Percentiles rank a stretch among this genome's conserved stretches.
Conservation (phyloP, 2,888 invertebrate species). For the Oscheius onirici region DNA sequence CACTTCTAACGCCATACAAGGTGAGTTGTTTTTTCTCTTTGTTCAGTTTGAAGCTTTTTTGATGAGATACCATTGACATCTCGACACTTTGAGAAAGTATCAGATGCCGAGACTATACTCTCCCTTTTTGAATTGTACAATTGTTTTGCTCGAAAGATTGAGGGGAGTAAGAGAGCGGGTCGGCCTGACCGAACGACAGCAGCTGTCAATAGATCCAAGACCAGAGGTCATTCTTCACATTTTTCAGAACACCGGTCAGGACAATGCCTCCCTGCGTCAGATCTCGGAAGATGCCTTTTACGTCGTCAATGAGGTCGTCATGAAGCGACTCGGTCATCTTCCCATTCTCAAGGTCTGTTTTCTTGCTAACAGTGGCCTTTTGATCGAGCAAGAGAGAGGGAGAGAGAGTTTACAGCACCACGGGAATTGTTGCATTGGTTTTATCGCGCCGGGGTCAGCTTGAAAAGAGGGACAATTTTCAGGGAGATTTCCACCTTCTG, state of each 20-base stretch:
- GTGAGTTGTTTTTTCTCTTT: conserved; percentile 27
- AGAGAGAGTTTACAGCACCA: neutral
- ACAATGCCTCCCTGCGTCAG: conserved; percentile 63
- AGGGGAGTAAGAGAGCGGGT: neutral
- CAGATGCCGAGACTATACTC: neutral
- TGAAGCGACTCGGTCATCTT: conserved; percentile 73
- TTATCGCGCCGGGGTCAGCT: neutral
- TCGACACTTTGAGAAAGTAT: too few species aligned
- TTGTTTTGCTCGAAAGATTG: neutral
- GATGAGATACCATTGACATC: too few species aligned
- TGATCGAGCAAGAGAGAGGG: neutral
- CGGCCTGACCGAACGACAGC: neutral
- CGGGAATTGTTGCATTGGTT: neutral
- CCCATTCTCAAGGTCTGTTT: conserved; percentile 72
- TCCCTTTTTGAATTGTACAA: neutral
- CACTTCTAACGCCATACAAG: conserved; percentile 65
- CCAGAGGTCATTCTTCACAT: neutral
- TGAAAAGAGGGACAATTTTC: conserved; percentile 31
- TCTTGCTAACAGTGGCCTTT: neutral
- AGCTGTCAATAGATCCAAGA: conserved; percentile 1
- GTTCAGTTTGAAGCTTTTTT: neutral
- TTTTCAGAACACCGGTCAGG: conserved; percentile 53
- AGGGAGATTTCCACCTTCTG: conserved; percentile 73
- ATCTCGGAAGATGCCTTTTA: conserved; percentile 72
- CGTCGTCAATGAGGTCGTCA: conserved; percentile 73